Conservation (phyloP, 2,113 vertebrate genomes). For the Parus major region DNA sequence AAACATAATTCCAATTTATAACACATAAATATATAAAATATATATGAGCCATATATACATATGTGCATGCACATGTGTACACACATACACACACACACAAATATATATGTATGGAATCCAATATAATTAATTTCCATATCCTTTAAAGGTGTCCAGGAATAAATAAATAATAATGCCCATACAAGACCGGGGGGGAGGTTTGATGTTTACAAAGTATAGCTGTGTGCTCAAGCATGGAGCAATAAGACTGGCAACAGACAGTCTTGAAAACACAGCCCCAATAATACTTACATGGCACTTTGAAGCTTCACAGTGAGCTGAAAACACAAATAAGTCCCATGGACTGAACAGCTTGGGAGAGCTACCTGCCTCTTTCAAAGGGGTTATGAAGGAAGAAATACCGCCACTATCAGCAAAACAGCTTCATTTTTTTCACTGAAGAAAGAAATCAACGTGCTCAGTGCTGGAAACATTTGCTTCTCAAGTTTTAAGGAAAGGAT, state of each 20-base stretch:
- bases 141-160: not conserved
- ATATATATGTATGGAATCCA: not conserved
- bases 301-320: not conserved
- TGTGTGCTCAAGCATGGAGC: not conserved
- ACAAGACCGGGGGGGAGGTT: accelerated
- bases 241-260: not conserved
- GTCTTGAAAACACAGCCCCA: not conserved
- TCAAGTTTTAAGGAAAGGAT: not conserved
- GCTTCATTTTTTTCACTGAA: not conserved
- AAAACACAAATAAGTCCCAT: not conserved
- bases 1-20: not conserved
- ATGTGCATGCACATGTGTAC: accelerated
- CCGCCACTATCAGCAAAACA: accelerated
- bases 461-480: not conserved
- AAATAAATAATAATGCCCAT: not conserved
- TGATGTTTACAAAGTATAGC: not conserved
- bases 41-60: not conserved
- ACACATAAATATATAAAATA: not conserved
- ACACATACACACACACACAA: accelerated
- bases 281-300: not conserved
- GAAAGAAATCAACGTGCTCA: not conserved
- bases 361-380: not conserved
- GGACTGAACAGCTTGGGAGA: not conserved
- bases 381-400: not conserved
- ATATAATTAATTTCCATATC: not conserved